Conservation (phyloP, 2,797 vertebrate genomes). For the Labroides dimidiatus region DNA sequence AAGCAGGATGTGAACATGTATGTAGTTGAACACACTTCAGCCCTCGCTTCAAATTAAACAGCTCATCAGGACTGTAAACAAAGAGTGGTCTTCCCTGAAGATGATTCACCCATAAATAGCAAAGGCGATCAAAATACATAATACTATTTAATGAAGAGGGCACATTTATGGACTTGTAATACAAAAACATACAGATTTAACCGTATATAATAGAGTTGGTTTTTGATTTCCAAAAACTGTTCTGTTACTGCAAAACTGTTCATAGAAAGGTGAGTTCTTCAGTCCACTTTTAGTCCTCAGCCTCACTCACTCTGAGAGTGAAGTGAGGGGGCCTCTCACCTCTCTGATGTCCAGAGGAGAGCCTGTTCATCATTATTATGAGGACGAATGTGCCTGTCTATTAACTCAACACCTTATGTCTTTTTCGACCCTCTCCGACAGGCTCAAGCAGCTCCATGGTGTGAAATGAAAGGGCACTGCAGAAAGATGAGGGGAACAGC, state of each 20-base stretch:
- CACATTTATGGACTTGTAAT: not conserved
- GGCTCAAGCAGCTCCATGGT: constrained; percentile 3
- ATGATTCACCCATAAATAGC: constrained; percentile 2
- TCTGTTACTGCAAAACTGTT: no score
- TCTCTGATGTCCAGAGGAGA: constrained; percentile 17
- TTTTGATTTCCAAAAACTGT: no score
- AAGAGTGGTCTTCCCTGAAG: not conserved
- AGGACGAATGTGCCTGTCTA: constrained; percentile 12
- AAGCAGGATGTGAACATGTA: no score
- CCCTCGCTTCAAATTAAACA: no score
- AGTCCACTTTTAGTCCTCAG: not conserved
- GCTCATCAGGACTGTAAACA: no score
- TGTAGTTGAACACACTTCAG: no score
- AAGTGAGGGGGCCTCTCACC: constrained; percentile 13
- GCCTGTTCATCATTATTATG: constrained; percentile 33
- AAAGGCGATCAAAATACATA: not conserved
- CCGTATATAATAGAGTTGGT: no score
- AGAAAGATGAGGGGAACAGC: not conserved
- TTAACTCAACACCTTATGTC: constrained; percentile 35
- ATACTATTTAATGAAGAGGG: not conserved
- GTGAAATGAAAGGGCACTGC: not conserved
- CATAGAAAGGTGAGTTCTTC: not conserved
- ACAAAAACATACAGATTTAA: no score
- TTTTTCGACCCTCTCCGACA: constrained; percentile 37
- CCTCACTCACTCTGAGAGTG: constrained; percentile 8